A percentile compares a stretch with the other conserved stretches of the same genome.
Conservation (phyloP, 2,888 invertebrate genomes). For the Minunthozetes semirufus region DNA sequence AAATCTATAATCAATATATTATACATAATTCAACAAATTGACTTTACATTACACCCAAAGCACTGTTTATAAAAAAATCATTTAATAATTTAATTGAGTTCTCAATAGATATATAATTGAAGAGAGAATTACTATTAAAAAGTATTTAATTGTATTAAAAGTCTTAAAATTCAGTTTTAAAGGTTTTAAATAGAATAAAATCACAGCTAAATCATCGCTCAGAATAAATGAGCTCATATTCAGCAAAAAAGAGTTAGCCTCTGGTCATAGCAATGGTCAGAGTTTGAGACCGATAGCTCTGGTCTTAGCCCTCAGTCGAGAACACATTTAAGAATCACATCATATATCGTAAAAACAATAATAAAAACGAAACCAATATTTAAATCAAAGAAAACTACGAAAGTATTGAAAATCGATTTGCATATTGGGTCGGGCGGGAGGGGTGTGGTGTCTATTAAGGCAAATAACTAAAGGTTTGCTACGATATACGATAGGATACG, state of each 20-base stretch:
- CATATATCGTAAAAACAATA: too few relatives aligned
- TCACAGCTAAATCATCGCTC: constrained; percentile 5
- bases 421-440: background rate
- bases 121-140: background rate
- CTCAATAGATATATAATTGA: background rate
- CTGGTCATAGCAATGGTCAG: too few relatives aligned
- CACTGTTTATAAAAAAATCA: too few relatives aligned
- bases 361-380: too few relatives aligned
- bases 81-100: too few relatives aligned
- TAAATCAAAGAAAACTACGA: too few relatives aligned
- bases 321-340: too few relatives aligned
- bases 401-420: background rate
- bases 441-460: background rate
- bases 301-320: too few relatives aligned
- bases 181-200: background rate
- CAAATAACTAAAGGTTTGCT: background rate
- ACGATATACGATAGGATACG: background rate
- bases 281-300: too few relatives aligned
- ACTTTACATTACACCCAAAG: too few relatives aligned
- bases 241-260: too few relatives aligned
- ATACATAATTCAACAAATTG: too few relatives aligned
- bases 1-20: background rate
- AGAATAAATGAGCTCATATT: background rate
- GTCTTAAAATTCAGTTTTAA: background rate
- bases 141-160: background rate